Conservation (phyloP, 2,797 vertebrate species). For the Steatocranus sp. region DNA sequence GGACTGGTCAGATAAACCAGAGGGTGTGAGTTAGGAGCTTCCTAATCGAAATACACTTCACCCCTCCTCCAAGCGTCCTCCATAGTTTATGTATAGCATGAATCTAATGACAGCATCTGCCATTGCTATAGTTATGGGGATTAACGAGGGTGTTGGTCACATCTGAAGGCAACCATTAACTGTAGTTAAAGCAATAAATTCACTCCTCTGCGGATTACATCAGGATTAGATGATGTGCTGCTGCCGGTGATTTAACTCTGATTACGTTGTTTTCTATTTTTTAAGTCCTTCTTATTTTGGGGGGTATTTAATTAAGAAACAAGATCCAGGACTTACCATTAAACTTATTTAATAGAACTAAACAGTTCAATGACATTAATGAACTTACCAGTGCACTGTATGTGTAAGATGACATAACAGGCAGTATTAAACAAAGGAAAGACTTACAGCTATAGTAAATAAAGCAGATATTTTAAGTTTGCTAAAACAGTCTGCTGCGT, state of each 20-base stretch:
- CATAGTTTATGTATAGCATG: neutral
- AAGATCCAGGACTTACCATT: neutral
- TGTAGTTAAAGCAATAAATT: neutral
- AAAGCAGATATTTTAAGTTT: neutral
- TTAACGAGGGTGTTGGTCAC: neutral
- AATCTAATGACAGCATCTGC: neutral
- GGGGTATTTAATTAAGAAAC: neutral
- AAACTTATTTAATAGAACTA: neutral
- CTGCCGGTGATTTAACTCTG: neutral
- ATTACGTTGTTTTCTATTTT: neutral
- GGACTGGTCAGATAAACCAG: neutral
- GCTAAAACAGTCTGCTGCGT: neutral
- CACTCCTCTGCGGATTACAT: neutral
- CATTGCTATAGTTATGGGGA: neutral
- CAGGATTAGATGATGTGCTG: neutral
- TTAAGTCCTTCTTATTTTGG: neutral
- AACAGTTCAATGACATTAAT: neutral
- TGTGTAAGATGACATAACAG: neutral
- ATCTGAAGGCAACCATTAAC: neutral
- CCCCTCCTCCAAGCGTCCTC: fast-evolving
- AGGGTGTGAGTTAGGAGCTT: fast-evolving
- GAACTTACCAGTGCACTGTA: neutral
- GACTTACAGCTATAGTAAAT: neutral
- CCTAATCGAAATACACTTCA: neutral
- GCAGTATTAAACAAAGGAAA: neutral